Percentiles rank a stretch among this genome's conserved stretches.
These are phyloP conservation scores for Notechis scutatus DNA, from an alignment of 2,113 vertebrate species.

Conservation along the genomic window DNA sequence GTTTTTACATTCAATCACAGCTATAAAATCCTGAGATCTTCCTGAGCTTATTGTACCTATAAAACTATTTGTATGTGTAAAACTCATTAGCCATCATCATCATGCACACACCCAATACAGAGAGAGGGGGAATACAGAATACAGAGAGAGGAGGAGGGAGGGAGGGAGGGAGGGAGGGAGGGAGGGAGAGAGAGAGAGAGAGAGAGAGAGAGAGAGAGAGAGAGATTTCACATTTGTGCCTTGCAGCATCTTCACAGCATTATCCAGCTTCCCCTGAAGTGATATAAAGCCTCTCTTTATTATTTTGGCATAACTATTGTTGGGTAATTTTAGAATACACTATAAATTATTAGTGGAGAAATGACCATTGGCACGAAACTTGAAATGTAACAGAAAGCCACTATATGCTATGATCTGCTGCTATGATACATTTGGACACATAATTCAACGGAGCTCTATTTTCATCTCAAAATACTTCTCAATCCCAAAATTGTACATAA, in stretches of 20 bases:
- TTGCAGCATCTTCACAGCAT: background rate
- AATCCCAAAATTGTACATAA: background rate
- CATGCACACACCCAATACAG: background rate
- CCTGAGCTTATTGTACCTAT: background rate
- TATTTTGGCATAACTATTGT: background rate
- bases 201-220: background rate
- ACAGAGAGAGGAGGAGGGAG: background rate
- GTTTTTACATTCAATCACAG: background rate
- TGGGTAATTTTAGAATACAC: background rate
- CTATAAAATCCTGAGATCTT: background rate
- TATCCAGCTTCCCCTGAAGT: background rate
- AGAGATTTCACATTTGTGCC: background rate
- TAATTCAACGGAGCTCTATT: background rate
- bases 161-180: too few relatives aligned
- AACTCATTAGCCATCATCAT: background rate
- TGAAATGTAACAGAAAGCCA: background rate
- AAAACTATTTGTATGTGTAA: constrained; percentile 14
- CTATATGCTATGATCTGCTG: background rate
- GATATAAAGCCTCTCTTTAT: background rate
- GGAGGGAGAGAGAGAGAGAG: background rate
- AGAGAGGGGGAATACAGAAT: background rate
- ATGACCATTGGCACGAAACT: background rate
- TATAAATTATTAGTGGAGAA: background rate
- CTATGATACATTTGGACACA: background rate
- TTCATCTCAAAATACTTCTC: background rate